phyloP scores from a whole-genome alignment of 2,888 invertebrate genomes.

The Chirona hameri region DNA sequence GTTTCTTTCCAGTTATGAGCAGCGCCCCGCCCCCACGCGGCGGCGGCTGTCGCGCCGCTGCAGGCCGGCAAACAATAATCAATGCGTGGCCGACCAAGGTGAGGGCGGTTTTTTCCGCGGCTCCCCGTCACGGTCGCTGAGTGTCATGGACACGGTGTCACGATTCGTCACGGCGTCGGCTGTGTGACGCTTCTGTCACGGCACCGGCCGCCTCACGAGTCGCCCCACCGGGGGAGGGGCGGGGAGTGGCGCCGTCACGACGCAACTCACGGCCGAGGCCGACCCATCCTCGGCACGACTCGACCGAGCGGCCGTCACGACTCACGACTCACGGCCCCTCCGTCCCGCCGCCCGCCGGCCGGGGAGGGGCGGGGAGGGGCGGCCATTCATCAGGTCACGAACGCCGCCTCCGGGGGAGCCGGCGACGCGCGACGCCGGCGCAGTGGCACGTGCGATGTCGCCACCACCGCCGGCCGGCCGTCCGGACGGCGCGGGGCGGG shows the following conservation, averaged over 20 bases:
- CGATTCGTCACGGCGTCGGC: neutral
- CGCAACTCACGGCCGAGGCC: neutral
- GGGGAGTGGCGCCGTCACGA: neutral
- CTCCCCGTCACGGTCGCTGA: neutral
- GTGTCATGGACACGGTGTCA: neutral
- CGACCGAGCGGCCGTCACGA: too few relatives aligned
- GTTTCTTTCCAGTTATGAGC: neutral
- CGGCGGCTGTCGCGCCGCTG: neutral
- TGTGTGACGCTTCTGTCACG: neutral
- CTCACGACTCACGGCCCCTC: too few relatives aligned
- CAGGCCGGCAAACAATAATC: conserved; percentile 7
- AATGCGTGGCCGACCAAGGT: neutral
- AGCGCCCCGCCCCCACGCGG: neutral
- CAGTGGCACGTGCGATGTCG: neutral
- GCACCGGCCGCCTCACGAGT: neutral
- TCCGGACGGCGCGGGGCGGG: neutral
- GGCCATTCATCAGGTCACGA: too few relatives aligned
- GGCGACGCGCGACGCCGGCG: neutral
- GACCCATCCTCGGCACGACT: too few relatives aligned
- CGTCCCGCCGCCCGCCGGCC: too few relatives aligned
- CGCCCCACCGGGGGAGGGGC: neutral
- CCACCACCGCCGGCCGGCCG: neutral
- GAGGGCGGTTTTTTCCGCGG: neutral
- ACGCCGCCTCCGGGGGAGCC: neutral
- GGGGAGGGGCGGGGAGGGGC: too few relatives aligned